These are phyloP conservation scores for Dromiciops gliroides DNA, from an alignment of 2,113 vertebrate genomes.

Conservation along the genomic window DNA sequence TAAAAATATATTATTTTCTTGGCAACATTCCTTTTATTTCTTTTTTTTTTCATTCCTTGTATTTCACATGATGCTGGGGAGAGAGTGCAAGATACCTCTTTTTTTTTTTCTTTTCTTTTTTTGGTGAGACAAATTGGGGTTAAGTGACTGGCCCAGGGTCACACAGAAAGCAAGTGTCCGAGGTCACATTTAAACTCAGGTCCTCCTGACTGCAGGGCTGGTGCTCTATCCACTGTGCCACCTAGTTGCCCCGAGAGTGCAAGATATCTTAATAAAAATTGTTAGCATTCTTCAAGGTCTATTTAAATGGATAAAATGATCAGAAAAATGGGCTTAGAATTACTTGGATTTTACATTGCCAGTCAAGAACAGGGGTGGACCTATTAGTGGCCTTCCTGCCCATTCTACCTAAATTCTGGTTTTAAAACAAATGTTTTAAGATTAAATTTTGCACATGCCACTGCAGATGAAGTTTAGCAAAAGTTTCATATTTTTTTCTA, in stretches of 20 bases:
- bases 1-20: not conserved
- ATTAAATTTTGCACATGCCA: not conserved
- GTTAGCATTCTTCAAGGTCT: not conserved
- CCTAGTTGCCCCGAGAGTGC: too few relatives aligned
- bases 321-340: not conserved
- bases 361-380: not conserved
- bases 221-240: too few relatives aligned
- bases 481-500: not conserved
- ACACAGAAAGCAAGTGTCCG: too few relatives aligned
- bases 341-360: not conserved
- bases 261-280: not conserved
- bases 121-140: too few relatives aligned
- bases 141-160: too few relatives aligned
- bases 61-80: not conserved
- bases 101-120: too few relatives aligned
- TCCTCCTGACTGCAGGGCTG: too few relatives aligned
- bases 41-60: too few relatives aligned
- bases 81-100: not conserved
- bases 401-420: not conserved
- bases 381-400: not conserved
- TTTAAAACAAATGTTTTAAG: not conserved
- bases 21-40: not conserved
- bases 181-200: too few relatives aligned
- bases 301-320: not conserved
- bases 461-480: not conserved